Base-by-base conservation (phyloP, 2,888 invertebrate species). In the Meiosimyza decipiens region DNA sequence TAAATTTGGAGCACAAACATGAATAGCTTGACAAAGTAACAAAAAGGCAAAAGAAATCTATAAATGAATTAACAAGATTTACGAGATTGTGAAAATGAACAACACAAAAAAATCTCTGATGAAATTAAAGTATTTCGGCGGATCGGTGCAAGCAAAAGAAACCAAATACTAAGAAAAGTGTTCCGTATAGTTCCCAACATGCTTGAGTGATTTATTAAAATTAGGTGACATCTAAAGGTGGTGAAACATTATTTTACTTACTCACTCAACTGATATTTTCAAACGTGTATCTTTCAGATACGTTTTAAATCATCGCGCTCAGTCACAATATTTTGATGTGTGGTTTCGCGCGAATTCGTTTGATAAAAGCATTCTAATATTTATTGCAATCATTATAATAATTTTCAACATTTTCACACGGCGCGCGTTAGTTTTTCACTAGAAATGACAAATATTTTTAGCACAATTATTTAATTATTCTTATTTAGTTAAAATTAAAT, bases 281-380 rank as follows among this genome's bases (percentile, higher is more conserved):
- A 22, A 40, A 40, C 40, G 40, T 9, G 40, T 62, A 62, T 28
- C 47, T 47, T n/a, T 13, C 40, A 40, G n/a, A 64, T 50, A 64
- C n/a, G 22, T 64, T 64, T 64, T 64, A 49, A 64, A 64, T 64
- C 49, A 64, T 64, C 47, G 18, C 18, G 16, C 55, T 6, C 6
- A 64, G 65, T 71, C 71, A 65, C 55, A 71, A 71, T 40, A 65
- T 50, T 69, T 59, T 62, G 47, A 68, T 57, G 51, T 22, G 15
- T 52, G 33, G 15, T 64, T 55, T 55, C 13, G 4, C 28, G 57
- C 13, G 28, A 57, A 57, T 12, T 57, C 18, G 1, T 57, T 28
- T 57, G 22, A 57, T 18, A 57, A 7, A 4, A 57, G 55, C 55
- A 28, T 18, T 16, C 55, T 12, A 12, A 12, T 28, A 28, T 51